A percentile compares a stretch with the other conserved stretches of the same genome.
Evolutionary conservation across 2,888 invertebrate species (phyloP).

Genomic region (Cancer borealis): DNA sequence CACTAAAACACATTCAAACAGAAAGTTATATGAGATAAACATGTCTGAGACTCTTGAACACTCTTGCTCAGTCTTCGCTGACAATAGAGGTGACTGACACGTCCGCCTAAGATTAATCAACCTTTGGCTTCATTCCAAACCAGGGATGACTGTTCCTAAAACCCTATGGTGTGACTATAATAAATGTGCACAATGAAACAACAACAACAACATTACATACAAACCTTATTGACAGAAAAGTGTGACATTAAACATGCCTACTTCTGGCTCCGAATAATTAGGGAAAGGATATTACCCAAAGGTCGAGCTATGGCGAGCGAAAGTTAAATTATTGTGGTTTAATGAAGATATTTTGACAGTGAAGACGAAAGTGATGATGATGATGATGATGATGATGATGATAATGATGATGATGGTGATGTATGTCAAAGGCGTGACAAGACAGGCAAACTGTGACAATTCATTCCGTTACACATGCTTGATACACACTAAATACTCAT

Average conservation of each 20-base stretch:
- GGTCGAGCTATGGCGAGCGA: not conserved
- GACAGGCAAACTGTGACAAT: no score
- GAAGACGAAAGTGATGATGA: not conserved
- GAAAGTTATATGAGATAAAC: no score
- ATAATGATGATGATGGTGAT: no score
- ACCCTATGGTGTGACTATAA: not conserved
- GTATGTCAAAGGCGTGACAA: no score
- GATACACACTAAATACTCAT: no score
- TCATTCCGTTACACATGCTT: no score
- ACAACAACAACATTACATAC: not conserved
- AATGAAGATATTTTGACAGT: not conserved
- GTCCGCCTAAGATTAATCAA: not conserved
- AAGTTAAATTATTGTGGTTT: not conserved
- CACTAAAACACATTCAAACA: no score
- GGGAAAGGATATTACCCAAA: not conserved
- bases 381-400: not conserved
- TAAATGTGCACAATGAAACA: not conserved
- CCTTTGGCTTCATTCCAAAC: not conserved
- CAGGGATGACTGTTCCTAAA: no score
- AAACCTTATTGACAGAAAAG: not conserved
- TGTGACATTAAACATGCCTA: not conserved
- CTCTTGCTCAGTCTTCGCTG: not conserved
- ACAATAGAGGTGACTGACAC: not conserved
- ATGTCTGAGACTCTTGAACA: not conserved
- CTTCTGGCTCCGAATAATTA: not conserved